phyloP scores from a whole-genome alignment of 1,140 invertebrate genomes.

The Drosophila neocordata region DNA sequence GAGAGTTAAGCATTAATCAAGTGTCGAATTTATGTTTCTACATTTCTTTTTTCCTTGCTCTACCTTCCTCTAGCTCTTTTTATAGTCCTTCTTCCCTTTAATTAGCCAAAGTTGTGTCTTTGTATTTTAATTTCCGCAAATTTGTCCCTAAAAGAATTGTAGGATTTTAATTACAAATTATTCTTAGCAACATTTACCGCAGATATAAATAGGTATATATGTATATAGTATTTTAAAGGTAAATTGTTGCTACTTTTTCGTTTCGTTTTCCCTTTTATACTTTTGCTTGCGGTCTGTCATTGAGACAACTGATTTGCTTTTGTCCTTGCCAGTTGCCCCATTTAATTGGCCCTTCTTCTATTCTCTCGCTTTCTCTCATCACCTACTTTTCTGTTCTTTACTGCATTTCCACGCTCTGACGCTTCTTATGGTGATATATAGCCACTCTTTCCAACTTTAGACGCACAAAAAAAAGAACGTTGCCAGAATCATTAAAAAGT shows the following conservation, averaged over 20 bases:
- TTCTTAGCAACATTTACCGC: conserved; percentile 8
- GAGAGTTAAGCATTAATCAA: conserved; percentile 48
- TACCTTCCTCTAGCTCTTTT: conserved; percentile 6
- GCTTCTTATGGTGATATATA: conserved; percentile 48
- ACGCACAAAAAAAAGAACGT: conserved; percentile 34
- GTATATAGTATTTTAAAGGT: conserved; percentile 4
- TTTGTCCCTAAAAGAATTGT: conserved; percentile 36
- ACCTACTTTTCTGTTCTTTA: conserved; percentile 12
- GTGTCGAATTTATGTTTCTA: conserved; percentile 10
- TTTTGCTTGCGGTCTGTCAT: conserved; percentile 30
- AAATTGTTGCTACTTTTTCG: neutral
- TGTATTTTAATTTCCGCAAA: conserved; percentile 76
- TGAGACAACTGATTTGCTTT: conserved; percentile 37
- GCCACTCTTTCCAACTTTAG: conserved; percentile 13
- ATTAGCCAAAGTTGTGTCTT: conserved; percentile 60
- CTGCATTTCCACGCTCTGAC: conserved; percentile 44
- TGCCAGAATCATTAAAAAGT: conserved; percentile 74
- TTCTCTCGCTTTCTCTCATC: neutral
- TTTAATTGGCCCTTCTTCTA: conserved; percentile 39
- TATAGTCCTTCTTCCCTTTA: conserved; percentile 24
- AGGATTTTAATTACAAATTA: conserved; percentile 43
- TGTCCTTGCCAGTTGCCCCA: conserved; percentile 22
- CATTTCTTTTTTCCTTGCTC: conserved; percentile 7
- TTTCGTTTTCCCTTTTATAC: neutral
- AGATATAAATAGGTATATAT: too few species aligned